Conservation (phyloP, 1,140 invertebrate genomes). For the Trichonephila clavipes region DNA sequence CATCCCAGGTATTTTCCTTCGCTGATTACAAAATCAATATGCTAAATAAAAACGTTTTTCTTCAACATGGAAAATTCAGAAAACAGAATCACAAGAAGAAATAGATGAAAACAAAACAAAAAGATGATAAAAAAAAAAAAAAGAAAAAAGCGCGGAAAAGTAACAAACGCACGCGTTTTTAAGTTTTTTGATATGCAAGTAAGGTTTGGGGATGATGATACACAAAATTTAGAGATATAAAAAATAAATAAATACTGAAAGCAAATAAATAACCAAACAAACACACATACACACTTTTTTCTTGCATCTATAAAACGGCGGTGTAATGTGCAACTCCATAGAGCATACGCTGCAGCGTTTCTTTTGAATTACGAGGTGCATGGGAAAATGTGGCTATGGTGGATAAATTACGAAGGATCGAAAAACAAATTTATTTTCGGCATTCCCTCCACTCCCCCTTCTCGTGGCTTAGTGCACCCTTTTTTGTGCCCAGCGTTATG, state of each 20-base stretch:
- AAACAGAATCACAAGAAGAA: conserved; percentile 8
- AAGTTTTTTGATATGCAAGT: conserved; percentile 15
- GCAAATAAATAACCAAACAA: not conserved
- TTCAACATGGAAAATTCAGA: conserved; percentile 18
- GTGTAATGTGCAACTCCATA: conserved; percentile 36
- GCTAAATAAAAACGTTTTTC: conserved; percentile 66
- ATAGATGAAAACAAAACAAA: not conserved
- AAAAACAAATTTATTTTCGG: conserved; percentile 62
- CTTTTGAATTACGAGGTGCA: conserved; percentile 48
- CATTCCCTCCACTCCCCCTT: not conserved
- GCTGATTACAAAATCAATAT: conserved; percentile 74
- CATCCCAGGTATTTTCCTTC: conserved; percentile 30
- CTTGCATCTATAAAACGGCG: conserved; percentile 53
- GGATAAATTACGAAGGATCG: conserved; percentile 67
- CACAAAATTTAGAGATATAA: conserved; percentile 10
- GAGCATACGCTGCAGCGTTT: not conserved
- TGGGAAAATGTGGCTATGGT: conserved; percentile 27
- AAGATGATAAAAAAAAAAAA: not conserved
- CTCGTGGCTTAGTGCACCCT: not conserved
- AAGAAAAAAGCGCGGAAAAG: not conserved
- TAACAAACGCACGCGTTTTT: not conserved
- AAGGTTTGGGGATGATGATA: not conserved
- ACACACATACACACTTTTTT: not conserved
- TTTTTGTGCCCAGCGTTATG: conserved; percentile 33
- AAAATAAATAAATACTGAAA: not conserved